Evolutionary conservation across 92 coral and sea anemone genomes (phyloP), one percentile per base, ranked within the genome.

Genomic region (Anthopleura xanthogrammica): DNA sequence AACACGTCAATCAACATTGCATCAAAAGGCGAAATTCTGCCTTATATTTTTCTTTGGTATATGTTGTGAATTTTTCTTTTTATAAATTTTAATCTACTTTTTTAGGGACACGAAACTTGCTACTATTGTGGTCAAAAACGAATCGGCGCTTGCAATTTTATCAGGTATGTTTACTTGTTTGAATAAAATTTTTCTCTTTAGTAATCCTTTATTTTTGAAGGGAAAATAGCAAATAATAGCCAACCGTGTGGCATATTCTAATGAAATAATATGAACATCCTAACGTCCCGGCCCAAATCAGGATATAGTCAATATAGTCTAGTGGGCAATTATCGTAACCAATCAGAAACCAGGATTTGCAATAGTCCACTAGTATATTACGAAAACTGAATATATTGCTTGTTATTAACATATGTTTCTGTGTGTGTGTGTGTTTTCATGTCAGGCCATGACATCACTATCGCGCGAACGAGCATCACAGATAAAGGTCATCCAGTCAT

Each of bases 401-500:
- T 46, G 5, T 5, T 46, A 46, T 5, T 46, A 46, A 46, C 74
- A 3, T 16, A 5, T 7, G 41, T 17, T 22, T 68, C 74, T 20
- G 5, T 22, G 10, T 10, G 29, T 41, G 77, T 14, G 56, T 43
- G 17, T 23, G 50, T 41, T 75, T 17, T 58, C 36, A 1, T 36
- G 60, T 72, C 90, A 91, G 98, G 98, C 14, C 84, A 86, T n/a
- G 96, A 96, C 80, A 87, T 92, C 52, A 92, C 99, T 0, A 96
- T 96, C 22, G 84, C 95, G n/a, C 97, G 99, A 55, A 95, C 98
- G 73, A 90, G 98, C 41, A 94, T 94, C 24, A 92, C 99, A 81
- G 99, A 94, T 52, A 89, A 90, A 79, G 99, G 99, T 11, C 89
- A 92, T 78, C 99, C 99, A 1, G 94, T 96, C 76, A 90, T 96